Conservation (phyloP, 2,797 vertebrate genomes). For the Mallotus villosus region DNA sequence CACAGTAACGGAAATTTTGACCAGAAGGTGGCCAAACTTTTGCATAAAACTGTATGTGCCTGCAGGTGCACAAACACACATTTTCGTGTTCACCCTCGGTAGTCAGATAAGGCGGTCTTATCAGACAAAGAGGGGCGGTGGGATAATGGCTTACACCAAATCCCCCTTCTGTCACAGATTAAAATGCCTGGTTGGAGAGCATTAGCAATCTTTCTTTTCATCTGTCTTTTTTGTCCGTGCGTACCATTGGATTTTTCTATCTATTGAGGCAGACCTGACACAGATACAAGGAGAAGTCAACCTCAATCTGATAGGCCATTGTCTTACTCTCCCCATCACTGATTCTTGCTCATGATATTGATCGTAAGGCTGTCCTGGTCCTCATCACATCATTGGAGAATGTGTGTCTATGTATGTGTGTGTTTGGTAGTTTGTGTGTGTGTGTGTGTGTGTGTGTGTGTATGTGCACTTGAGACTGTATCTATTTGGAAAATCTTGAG, state of each 20-base stretch:
- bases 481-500: neutral
- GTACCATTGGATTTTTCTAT: constrained; percentile 86
- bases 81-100: constrained; percentile 57
- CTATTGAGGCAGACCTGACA: constrained; percentile 76
- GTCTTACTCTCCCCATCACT: constrained; percentile 83
- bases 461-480: constrained; percentile 23
- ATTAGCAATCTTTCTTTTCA: constrained; percentile 87
- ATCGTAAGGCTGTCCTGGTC: constrained; percentile 71
- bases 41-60: neutral
- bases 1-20: too few relatives aligned
- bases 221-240: constrained; percentile 73
- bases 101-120: constrained; percentile 78
- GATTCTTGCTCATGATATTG: constrained; percentile 84
- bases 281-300: constrained; percentile 88
- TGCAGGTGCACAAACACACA: neutral
- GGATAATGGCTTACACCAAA: constrained; percentile 12
- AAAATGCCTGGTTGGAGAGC: constrained; percentile 82
- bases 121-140: neutral
- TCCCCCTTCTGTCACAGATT: constrained; percentile 85
- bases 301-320: constrained; percentile 89
- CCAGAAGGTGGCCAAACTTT: too few relatives aligned
- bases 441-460: constrained; percentile 48
- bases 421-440: constrained; percentile 34
- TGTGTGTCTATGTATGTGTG: constrained; percentile 43
- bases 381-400: constrained; percentile 71